Evolutionary conservation across 2,888 invertebrate species (phyloP).

Genomic region (Atrina japonica): DNA sequence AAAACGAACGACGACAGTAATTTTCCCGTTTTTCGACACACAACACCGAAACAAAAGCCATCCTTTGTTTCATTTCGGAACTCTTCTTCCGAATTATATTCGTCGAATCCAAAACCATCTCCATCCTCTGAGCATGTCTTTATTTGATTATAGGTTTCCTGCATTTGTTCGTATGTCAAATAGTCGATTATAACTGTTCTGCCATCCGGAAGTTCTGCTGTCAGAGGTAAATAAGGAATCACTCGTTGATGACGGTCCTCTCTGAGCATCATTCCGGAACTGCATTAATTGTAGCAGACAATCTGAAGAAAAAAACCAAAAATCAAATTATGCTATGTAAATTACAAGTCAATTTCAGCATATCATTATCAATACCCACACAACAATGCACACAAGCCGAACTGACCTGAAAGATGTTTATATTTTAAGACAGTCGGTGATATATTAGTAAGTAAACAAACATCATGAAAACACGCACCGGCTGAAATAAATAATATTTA

Average conservation of each 20-base stretch:
- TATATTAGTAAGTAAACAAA: too few relatives aligned
- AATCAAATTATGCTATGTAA: too few relatives aligned
- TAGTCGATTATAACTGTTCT: constrained; percentile 46
- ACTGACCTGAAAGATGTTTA: too few relatives aligned
- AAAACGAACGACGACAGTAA: constrained; percentile 55
- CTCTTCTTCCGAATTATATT: constrained; percentile 53
- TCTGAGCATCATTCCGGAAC: constrained; percentile 27
- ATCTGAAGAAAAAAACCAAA: too few relatives aligned
- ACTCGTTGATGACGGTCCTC: constrained; percentile 33
- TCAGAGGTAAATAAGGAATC: constrained; percentile 40
- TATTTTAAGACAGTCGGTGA: too few relatives aligned
- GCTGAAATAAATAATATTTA: too few relatives aligned
- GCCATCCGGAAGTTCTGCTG: constrained; percentile 51
- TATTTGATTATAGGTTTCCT: constrained; percentile 54
- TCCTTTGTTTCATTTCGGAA: constrained; percentile 54
- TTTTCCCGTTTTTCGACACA: constrained; percentile 43
- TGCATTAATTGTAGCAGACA: too few relatives aligned
- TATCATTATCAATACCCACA: too few relatives aligned
- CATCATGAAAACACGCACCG: too few relatives aligned
- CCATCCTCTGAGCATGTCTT: constrained; percentile 48
- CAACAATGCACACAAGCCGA: too few relatives aligned
- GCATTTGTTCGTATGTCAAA: constrained; percentile 55
- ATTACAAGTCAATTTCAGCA: too few relatives aligned
- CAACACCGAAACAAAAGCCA: constrained; percentile 47
- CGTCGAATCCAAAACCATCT: constrained; percentile 58